Base-by-base conservation (phyloP, 2,113 vertebrate genomes). In the Panthera uncia region DNA sequence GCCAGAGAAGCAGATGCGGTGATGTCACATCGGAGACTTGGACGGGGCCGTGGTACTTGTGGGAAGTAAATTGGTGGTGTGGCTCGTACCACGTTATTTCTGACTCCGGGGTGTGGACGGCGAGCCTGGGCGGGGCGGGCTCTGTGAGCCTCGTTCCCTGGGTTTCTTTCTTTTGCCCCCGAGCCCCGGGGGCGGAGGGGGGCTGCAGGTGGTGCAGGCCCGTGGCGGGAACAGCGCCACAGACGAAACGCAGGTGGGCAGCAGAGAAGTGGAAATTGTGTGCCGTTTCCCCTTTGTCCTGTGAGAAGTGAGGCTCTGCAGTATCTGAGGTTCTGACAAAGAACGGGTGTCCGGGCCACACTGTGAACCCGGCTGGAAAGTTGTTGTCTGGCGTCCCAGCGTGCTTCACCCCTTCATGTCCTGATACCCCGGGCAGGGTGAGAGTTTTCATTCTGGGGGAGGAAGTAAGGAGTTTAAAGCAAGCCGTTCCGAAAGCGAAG, bases 281-380 rank as follows among this genome's bases (percentile, higher is more conserved):
- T 3, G 11, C 16, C 19, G 31, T 4, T 9, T 0, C 0, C 27
- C 8, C 0, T 8, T 15, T 27, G 4, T 3, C 6, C 19, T 0
- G 10, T 12, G 90, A 6, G 36, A 9, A 12, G 48, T 4, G 1
- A 1, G 8, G 55, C 41, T 12, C 4, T 50, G 29, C 7, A 1
- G 38, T 0, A 0, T 31, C 31, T 5, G 36, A 55, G 73, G 45
- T 38, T 7, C 33, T 1, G 18, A 23, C 4, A 0, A 0, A 7
- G 25, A 0, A 0, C 14, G 25, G 31, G 7, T 9, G 0, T 45
- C 63, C n/a, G 25, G 69, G 69, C 61, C 38, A 1, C 15, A 0
- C 21, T 14, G 3, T 61, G n/a, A 8, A 57, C 36, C 38, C 4
- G 33, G 31, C 50, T 33, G 93, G 82, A 57, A 68, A 1, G 19